phyloP scores from a whole-genome alignment of 2,888 invertebrate genomes.

The Nomada goodeniana region DNA sequence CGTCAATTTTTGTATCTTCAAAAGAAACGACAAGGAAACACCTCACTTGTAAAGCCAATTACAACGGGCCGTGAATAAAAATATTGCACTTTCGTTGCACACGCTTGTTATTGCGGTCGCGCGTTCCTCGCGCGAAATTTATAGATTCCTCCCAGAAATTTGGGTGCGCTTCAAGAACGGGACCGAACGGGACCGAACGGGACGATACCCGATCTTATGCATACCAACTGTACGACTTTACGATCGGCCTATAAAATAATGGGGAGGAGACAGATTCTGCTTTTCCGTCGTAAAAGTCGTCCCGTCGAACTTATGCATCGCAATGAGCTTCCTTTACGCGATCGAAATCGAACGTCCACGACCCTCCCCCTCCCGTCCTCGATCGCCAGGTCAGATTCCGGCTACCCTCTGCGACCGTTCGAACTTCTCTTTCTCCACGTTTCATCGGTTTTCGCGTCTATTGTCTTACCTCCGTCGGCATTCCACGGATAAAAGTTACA shows the following conservation, averaged over 20 bases:
- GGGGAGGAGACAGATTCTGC: constrained; percentile 27
- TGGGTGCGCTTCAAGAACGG: constrained; percentile 17
- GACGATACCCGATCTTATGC: constrained; percentile 47
- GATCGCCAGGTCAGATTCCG: not conserved
- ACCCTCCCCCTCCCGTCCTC: not conserved
- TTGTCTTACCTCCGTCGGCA: too few species aligned
- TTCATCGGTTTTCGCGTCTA: not conserved
- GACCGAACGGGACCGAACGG: constrained; percentile 11
- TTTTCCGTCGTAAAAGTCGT: constrained; percentile 32
- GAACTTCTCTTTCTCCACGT: too few species aligned
- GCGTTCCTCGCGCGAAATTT: constrained; percentile 7
- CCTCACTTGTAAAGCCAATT: too few species aligned
- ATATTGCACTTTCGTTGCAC: not conserved
- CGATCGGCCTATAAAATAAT: constrained; percentile 40
- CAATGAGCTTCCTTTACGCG: constrained; percentile 44
- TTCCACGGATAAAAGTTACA: too few species aligned
- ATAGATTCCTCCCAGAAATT: constrained; percentile 12
- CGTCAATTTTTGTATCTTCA: too few species aligned
- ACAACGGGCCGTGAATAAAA: too few species aligned
- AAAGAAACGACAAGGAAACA: too few species aligned
- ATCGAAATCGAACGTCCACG: constrained; percentile 24
- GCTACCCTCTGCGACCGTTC: not conserved
- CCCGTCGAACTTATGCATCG: constrained; percentile 47
- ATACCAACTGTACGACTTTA: constrained; percentile 42
- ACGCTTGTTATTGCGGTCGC: constrained; percentile 3